Evolutionary conservation across 2,888 invertebrate species (phyloP).

Genomic region (Limnephilus auricula): DNA sequence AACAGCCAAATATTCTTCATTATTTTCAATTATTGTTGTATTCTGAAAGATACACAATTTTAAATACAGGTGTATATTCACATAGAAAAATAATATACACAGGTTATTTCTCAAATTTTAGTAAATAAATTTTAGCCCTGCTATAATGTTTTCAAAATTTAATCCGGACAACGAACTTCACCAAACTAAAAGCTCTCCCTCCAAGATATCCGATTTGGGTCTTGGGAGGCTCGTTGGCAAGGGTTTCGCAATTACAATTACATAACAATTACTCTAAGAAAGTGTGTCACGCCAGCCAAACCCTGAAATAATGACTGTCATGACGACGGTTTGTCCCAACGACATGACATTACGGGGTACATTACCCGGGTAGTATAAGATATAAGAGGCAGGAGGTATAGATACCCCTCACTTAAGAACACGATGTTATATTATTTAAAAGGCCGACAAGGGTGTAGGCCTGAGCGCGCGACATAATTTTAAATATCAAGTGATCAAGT

Average conservation of each 20-base stretch:
- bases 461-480: too few relatives aligned
- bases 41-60: too few relatives aligned
- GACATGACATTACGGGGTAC: neutral
- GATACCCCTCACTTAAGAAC: slow-evolving; percentile 12
- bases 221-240: neutral
- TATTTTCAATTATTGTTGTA: too few relatives aligned
- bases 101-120: neutral
- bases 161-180: neutral
- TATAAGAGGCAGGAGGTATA: neutral
- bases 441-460: too few relatives aligned
- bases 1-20: too few relatives aligned
- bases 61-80: too few relatives aligned
- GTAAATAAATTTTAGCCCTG: neutral
- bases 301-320: neutral
- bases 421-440: neutral
- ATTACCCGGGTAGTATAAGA: neutral
- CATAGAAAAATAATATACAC: neutral
- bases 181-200: neutral
- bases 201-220: neutral
- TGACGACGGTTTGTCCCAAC: slow-evolving; percentile 11
- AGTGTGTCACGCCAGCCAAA: slow-evolving; percentile 26
- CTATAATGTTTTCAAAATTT: neutral
- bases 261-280: slow-evolving; percentile 15
- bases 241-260: slow-evolving; percentile 2
- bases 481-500: too few relatives aligned